Conservation (phyloP, 2,888 invertebrate species). For the Myopa tessellatipennis region DNA sequence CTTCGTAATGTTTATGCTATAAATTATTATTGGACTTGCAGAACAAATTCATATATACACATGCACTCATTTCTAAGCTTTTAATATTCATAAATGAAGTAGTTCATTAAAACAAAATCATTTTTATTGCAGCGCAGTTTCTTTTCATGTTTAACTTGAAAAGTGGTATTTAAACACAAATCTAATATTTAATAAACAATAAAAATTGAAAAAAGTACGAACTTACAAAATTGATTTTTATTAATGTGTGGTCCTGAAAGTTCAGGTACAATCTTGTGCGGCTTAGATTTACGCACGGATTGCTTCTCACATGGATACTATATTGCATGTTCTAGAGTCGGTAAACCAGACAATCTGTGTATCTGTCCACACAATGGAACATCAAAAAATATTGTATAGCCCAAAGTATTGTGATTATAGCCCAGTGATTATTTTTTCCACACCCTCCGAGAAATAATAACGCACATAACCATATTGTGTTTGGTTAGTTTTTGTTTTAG, state of each 20-base stretch:
- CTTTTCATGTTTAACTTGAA: not conserved
- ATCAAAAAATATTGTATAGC: too few relatives aligned
- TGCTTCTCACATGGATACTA: too few relatives aligned
- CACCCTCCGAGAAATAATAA: conserved; percentile 14
- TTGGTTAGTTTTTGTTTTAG: conserved; percentile 12
- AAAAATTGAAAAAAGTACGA: conserved; percentile 32
- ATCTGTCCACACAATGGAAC: too few relatives aligned
- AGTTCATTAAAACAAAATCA: not conserved
- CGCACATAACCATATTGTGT: conserved; percentile 9
- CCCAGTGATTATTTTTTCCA: not conserved
- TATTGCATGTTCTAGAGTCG: too few relatives aligned
- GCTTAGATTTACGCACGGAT: too few relatives aligned
- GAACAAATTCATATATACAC: not conserved
- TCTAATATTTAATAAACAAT: conserved; percentile 24
- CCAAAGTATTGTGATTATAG: too few relatives aligned
- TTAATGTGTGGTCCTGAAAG: too few relatives aligned
- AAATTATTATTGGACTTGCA: not conserved
- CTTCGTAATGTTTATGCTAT: too few relatives aligned
- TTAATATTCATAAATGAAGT: not conserved
- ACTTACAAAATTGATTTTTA: not conserved
- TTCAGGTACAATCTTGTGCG: too few relatives aligned
- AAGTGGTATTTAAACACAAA: not conserved
- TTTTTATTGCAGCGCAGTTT: not conserved
- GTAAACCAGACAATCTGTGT: too few relatives aligned
- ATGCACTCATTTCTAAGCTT: too few relatives aligned